Evolutionary conservation across 2,113 vertebrate species (phyloP).

Genomic region (Phycodurus eques): DNA sequence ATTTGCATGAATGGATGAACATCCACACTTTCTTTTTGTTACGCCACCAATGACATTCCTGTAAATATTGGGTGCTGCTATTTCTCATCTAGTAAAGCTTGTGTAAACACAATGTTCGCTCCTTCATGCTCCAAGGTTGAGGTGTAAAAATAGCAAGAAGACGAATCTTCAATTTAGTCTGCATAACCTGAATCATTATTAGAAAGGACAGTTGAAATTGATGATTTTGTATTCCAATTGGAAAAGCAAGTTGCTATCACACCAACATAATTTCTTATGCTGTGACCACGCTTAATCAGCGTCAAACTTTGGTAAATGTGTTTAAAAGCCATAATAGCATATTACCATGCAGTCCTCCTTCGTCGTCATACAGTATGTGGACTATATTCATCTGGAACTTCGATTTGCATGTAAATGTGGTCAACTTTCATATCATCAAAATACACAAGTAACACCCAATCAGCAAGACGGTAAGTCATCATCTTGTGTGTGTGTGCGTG

Average conservation of each 20-base stretch:
- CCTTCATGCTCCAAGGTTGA: slow-evolving; percentile 68
- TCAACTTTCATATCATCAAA: slow-evolving; percentile 99
- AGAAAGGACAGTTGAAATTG: slow-evolving; percentile 99
- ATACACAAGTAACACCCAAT: slow-evolving; percentile 86
- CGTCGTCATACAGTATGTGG: slow-evolving; percentile 71
- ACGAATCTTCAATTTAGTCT: slow-evolving; percentile 90
- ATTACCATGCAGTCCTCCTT: slow-evolving; percentile 91
- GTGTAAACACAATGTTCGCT: slow-evolving; percentile 78
- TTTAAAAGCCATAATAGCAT: slow-evolving; percentile 99
- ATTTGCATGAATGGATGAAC: slow-evolving; percentile 5
- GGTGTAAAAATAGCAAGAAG: slow-evolving; percentile 35
- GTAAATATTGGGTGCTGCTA: slow-evolving; percentile 29
- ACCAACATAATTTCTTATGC: slow-evolving; percentile 94
- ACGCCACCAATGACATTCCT: slow-evolving; percentile 14
- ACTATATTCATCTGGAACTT: slow-evolving; percentile 99
- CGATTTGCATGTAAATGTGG: slow-evolving; percentile 99
- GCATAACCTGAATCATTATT: slow-evolving; percentile 92
- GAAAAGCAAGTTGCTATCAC: slow-evolving; percentile 99
- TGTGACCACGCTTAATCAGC: slow-evolving; percentile 91
- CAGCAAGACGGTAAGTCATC: slow-evolving; percentile 29
- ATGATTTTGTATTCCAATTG: slow-evolving; percentile 99
- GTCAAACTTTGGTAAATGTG: slow-evolving; percentile 95
- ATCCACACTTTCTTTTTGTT: not conserved
- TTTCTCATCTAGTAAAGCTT: slow-evolving; percentile 32
- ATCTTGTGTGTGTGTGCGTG: slow-evolving; percentile 20